phyloP scores from a whole-genome alignment of 2,113 vertebrate genomes.

The Origma solitaria region DNA sequence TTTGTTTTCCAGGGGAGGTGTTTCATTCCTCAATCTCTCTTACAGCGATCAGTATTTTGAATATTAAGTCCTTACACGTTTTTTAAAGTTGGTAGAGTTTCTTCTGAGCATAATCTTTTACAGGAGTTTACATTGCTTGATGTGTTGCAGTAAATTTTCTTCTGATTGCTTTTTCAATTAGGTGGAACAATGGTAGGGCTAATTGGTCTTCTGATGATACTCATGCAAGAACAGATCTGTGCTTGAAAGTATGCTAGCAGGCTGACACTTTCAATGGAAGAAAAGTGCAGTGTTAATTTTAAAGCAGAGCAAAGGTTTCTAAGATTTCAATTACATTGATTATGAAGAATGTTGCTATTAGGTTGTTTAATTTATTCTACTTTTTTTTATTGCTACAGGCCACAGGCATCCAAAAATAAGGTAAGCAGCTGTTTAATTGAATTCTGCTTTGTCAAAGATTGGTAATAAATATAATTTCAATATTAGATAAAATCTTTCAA shows the following conservation, averaged over 20 bases:
- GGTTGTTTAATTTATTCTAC: slow-evolving; percentile 24
- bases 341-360: slow-evolving; percentile 29
- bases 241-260: slow-evolving; percentile 70
- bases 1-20: rapidly evolving
- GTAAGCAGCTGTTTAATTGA: slow-evolving; percentile 71
- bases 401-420: slow-evolving; percentile 72
- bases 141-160: background rate
- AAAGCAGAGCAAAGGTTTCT: slow-evolving; percentile 60
- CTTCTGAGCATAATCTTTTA: background rate
- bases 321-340: slow-evolving; percentile 49
- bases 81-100: background rate
- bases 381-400: slow-evolving; percentile 72
- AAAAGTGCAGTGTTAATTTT: slow-evolving; percentile 81
- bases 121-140: background rate
- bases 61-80: background rate
- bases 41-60: background rate
- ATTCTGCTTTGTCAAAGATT: background rate
- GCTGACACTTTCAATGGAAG: slow-evolving; percentile 71
- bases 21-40: background rate
- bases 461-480: background rate
- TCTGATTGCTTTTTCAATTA: background rate
- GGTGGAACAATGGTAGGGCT: background rate
- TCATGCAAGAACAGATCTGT: slow-evolving; percentile 61
- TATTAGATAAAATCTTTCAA: background rate
- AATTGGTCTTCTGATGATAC: slow-evolving; percentile 27